Conservation (phyloP, 1,140 invertebrate species). For the Hydropsyche tenuis region DNA sequence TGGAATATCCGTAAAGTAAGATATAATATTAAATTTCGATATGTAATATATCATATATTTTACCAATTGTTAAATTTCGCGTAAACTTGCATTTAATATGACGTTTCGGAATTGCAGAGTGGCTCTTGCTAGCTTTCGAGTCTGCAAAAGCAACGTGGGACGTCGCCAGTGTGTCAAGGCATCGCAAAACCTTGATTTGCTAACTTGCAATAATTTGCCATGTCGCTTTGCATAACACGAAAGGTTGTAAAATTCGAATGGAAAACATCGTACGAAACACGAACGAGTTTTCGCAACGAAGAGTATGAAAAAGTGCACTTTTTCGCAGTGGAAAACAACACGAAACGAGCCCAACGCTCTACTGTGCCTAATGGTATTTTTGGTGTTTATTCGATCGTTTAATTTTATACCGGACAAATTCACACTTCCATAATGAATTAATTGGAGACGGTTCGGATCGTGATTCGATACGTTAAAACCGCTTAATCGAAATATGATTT, state of each 20-base stretch:
- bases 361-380: background rate
- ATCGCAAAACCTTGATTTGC: background rate
- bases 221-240: slow-evolving; percentile 16
- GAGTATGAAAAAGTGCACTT: background rate
- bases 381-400: slow-evolving; percentile 22
- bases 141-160: slow-evolving; percentile 7
- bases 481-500: background rate
- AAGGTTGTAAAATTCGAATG: slow-evolving; percentile 14
- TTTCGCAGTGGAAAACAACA: background rate
- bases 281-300: background rate
- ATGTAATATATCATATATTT: background rate
- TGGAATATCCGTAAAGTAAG: background rate
- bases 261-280: background rate
- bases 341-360: background rate
- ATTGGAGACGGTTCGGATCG: background rate
- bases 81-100: background rate
- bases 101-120: too few relatives aligned
- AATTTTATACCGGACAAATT: slow-evolving; percentile 1
- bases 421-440: slow-evolving; percentile 19
- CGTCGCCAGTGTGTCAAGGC: slow-evolving; percentile 19
- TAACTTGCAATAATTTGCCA: background rate
- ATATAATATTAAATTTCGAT: background rate
- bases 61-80: background rate
- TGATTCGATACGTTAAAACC: slow-evolving; percentile 7
- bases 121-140: too few relatives aligned